Conservation (phyloP, 2,113 vertebrate species). For the Atherinomorus stipes region DNA sequence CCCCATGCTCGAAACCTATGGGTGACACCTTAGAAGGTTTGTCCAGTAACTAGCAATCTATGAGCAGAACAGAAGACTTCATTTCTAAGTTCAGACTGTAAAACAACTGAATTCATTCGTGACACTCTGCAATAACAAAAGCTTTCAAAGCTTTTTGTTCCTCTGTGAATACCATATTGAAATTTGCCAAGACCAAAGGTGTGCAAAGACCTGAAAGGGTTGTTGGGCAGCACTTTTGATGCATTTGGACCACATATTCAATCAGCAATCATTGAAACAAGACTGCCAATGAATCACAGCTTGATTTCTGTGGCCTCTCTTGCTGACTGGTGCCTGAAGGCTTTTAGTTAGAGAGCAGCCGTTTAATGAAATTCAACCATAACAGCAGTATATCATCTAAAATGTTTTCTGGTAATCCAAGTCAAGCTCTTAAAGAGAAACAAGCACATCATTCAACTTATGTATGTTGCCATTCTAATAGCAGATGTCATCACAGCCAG, state of each 20-base stretch:
- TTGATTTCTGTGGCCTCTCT: neutral
- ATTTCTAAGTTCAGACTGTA: no score
- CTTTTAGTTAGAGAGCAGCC: constrained; percentile 40
- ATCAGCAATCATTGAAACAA: constrained; percentile 22
- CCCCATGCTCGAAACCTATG: no score
- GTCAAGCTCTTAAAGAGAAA: neutral
- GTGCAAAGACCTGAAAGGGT: no score
- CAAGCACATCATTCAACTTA: neutral
- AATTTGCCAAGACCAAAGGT: no score
- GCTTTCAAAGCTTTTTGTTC: no score
- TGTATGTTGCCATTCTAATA: neutral
- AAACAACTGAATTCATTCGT: no score
- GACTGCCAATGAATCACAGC: constrained; percentile 29
- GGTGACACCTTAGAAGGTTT: no score
- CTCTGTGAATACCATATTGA: no score
- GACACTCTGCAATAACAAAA: no score
- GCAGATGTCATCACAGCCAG: neutral
- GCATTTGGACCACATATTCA: neutral
- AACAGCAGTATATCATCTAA: constrained; percentile 39
- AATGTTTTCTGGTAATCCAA: constrained; percentile 5
- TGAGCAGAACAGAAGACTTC: no score
- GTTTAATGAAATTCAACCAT: constrained; percentile 47
- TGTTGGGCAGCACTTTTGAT: neutral
- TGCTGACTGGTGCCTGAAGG: neutral
- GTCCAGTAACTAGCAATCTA: no score